A percentile compares a stretch with the other conserved stretches of the same genome.
These are phyloP conservation scores for Nephrotoma guestfalica DNA, from an alignment of 2,888 invertebrate species.

Conservation along the genomic window DNA sequence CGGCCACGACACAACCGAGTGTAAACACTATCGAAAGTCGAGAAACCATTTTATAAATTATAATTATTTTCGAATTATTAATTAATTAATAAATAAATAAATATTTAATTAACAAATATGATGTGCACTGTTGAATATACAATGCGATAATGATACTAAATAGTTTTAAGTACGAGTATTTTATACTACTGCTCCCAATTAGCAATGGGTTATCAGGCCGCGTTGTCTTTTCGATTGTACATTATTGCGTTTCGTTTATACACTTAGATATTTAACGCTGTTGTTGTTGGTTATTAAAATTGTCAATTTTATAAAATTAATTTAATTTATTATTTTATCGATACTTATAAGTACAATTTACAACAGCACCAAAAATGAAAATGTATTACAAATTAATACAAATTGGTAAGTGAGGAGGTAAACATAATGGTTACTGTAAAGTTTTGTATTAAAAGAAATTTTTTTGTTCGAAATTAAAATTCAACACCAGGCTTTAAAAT, in stretches of 20 bases:
- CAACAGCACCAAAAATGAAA: neutral
- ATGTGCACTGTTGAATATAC: conserved; percentile 23
- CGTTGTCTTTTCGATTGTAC: conserved; percentile 27
- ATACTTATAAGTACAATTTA: neutral
- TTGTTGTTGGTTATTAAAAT: neutral
- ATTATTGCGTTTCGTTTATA: conserved; percentile 5
- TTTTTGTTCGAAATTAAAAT: neutral
- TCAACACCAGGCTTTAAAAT: neutral
- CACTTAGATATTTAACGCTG: neutral
- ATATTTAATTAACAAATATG: conserved; percentile 5
- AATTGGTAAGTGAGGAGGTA: neutral
- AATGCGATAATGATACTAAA: conserved; percentile 31
- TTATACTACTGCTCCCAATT: conserved; percentile 34
- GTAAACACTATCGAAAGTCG: conserved; percentile 35
- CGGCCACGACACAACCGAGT: conserved; percentile 38
- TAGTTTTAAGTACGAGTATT: conserved; percentile 28
- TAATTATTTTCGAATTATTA: conserved; percentile 3
- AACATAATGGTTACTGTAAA: neutral
- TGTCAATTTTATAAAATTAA: neutral
- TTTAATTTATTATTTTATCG: neutral
- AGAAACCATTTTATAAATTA: conserved; percentile 22
- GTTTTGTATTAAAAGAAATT: neutral
- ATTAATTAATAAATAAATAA: neutral
- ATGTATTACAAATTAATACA: neutral
- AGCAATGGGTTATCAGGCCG: conserved; percentile 22